phyloP scores from a whole-genome alignment of 2,888 invertebrate genomes.

The Leptinotarsa peninsularis region DNA sequence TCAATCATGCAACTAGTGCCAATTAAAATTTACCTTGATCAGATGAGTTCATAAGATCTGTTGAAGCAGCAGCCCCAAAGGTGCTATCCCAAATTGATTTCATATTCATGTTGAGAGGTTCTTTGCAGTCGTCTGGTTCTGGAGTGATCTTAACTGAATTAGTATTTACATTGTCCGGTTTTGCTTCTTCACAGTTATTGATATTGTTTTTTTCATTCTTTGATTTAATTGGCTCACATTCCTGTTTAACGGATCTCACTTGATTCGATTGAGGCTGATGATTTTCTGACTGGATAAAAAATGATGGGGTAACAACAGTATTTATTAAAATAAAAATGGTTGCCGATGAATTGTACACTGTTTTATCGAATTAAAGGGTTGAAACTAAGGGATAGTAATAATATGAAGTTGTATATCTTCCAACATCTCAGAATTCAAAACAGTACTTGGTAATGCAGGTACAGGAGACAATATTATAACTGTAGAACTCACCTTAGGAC shows the following conservation, averaged over 20 bases:
- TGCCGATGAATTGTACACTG: too few relatives aligned
- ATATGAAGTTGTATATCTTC: too few relatives aligned
- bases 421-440: too few relatives aligned
- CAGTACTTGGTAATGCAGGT: too few relatives aligned
- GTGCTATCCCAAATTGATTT: conserved; percentile 48
- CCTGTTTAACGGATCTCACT: conserved; percentile 40
- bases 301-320: not conserved
- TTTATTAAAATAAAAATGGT: too few relatives aligned
- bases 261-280: conserved; percentile 38
- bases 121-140: conserved; percentile 50
- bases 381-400: too few relatives aligned
- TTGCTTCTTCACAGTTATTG: conserved; percentile 29
- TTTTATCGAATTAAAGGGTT: too few relatives aligned
- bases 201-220: conserved; percentile 46
- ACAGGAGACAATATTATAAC: not conserved
- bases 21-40: conserved; percentile 51
- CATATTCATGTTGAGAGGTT: conserved; percentile 42
- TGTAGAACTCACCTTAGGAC: conserved; percentile 47
- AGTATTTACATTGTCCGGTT: conserved; percentile 26
- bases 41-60: conserved; percentile 44
- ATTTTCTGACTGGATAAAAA: conserved; percentile 35
- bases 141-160: conserved; percentile 29
- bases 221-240: conserved; percentile 45
- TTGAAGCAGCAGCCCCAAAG: conserved; percentile 38
- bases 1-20: conserved; percentile 27